Conservation (phyloP, 2,113 vertebrate genomes). For the Cyprinodon tularosa region DNA sequence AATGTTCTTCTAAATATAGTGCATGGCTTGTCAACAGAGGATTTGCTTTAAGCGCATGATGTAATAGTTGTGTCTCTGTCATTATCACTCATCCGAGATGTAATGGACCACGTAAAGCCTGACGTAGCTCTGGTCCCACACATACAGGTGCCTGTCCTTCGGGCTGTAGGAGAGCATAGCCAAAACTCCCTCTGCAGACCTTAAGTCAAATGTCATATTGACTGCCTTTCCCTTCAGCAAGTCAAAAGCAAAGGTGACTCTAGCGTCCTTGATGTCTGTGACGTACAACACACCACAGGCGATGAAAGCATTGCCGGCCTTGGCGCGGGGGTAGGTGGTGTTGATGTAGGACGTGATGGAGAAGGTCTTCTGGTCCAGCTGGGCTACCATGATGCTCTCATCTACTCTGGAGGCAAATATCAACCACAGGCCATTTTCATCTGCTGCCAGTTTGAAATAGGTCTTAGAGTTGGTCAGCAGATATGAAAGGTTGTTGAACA, state of each 20-base stretch:
- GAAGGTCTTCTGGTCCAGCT: slow-evolving; percentile 86
- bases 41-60: background rate
- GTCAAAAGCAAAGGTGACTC: slow-evolving; percentile 90
- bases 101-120: slow-evolving; percentile 86
- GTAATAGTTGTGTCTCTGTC: background rate
- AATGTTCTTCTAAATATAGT: background rate
- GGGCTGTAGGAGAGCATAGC: slow-evolving; percentile 94
- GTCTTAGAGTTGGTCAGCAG: slow-evolving; percentile 94
- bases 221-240: slow-evolving; percentile 85
- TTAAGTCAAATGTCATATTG: slow-evolving; percentile 86
- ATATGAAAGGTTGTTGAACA: slow-evolving; percentile 88
- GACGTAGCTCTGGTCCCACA: slow-evolving; percentile 90
- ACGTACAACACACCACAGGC: slow-evolving; percentile 90
- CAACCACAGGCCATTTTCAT: slow-evolving; percentile 92
- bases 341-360: slow-evolving; percentile 83
- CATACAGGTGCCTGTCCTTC: slow-evolving; percentile 85
- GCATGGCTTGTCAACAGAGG: background rate
- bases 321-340: slow-evolving; percentile 90
- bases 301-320: slow-evolving; percentile 93
- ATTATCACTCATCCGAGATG: slow-evolving; percentile 73
- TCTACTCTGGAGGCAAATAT: slow-evolving; percentile 89
- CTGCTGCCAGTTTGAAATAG: slow-evolving; percentile 92
- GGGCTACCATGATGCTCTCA: slow-evolving; percentile 88
- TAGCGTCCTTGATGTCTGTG: slow-evolving; percentile 88
- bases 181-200: slow-evolving; percentile 85